Percentiles rank a stretch among this genome's conserved stretches.
Evolutionary conservation across 2,888 invertebrate genomes (phyloP).

Genomic region (Polydesmus complanatus): DNA sequence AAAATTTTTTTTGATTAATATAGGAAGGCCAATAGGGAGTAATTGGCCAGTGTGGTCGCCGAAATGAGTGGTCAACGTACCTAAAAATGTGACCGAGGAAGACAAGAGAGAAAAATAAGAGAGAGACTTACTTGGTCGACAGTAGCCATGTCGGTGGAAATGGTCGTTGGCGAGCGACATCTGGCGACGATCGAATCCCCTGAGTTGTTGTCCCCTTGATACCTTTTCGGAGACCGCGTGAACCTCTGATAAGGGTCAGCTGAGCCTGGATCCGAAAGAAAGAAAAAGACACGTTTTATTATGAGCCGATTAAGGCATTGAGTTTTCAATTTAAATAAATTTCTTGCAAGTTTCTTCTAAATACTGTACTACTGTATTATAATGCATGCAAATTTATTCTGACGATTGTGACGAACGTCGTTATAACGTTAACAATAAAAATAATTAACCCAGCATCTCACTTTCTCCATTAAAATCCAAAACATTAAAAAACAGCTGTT

Average conservation of each 20-base stretch:
- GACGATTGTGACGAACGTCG: too few relatives aligned
- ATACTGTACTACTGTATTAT: too few relatives aligned
- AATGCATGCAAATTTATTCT: too few relatives aligned
- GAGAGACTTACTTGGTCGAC: slow-evolving; percentile 54
- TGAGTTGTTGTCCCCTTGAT: slow-evolving; percentile 22
- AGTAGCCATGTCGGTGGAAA: not conserved
- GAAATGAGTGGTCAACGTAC: not conserved
- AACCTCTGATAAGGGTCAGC: slow-evolving; percentile 74
- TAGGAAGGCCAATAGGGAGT: not conserved
- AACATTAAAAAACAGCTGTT: too few relatives aligned
- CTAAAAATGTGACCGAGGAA: not conserved
- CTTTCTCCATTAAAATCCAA: too few relatives aligned
- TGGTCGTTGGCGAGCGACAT: slow-evolving; percentile 49
- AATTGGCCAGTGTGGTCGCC: not conserved
- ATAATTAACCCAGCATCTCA: too few relatives aligned
- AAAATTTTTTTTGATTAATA: too few relatives aligned
- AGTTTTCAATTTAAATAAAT: too few relatives aligned
- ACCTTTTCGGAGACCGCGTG: slow-evolving; percentile 55
- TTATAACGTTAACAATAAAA: too few relatives aligned
- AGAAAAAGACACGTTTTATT: not conserved
- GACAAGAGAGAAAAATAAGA: not conserved
- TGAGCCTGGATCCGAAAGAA: slow-evolving; percentile 32
- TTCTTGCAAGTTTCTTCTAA: too few relatives aligned
- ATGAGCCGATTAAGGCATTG: too few relatives aligned
- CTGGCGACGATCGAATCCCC: slow-evolving; percentile 22